Conservation (phyloP, 23 tunicate species). For the Diplosoma virens region DNA sequence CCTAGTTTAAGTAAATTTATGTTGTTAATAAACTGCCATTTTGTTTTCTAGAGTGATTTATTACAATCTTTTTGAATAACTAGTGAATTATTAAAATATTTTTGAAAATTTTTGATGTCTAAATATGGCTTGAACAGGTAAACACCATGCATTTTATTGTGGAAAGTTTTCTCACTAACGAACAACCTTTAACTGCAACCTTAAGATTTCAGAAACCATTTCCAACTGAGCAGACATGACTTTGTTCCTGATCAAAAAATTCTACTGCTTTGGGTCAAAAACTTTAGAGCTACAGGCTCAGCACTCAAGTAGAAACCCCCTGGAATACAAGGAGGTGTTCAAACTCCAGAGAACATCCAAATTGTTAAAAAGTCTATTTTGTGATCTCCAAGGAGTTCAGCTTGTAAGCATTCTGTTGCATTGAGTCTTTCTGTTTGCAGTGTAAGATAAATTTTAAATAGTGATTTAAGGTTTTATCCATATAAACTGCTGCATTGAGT, state of each 20-base stretch:
- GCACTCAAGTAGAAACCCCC: too few species aligned
- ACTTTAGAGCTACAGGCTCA: not conserved
- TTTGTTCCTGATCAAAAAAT: not conserved
- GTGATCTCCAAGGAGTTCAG: too few species aligned
- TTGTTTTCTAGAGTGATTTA: too few species aligned
- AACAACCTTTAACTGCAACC: not conserved
- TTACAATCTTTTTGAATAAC: not conserved
- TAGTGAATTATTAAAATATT: not conserved
- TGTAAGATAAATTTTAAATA: not conserved
- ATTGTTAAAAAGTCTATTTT: not conserved
- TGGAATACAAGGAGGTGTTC: too few species aligned
- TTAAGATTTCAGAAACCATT: too few species aligned
- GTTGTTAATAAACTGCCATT: not conserved
- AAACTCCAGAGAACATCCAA: not conserved
- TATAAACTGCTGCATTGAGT: too few species aligned
- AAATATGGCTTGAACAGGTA: not conserved
- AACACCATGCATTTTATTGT: not conserved
- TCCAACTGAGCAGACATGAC: too few species aligned
- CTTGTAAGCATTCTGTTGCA: too few species aligned
- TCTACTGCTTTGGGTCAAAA: not conserved
- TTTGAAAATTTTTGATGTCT: not conserved
- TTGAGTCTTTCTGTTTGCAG: too few species aligned
- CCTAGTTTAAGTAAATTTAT: not conserved
- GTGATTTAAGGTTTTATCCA: not conserved
- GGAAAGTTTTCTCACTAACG: not conserved